These are phyloP conservation scores for Amazonetta brasiliensis DNA, from an alignment of 2,797 vertebrate genomes.

Conservation along the genomic window DNA sequence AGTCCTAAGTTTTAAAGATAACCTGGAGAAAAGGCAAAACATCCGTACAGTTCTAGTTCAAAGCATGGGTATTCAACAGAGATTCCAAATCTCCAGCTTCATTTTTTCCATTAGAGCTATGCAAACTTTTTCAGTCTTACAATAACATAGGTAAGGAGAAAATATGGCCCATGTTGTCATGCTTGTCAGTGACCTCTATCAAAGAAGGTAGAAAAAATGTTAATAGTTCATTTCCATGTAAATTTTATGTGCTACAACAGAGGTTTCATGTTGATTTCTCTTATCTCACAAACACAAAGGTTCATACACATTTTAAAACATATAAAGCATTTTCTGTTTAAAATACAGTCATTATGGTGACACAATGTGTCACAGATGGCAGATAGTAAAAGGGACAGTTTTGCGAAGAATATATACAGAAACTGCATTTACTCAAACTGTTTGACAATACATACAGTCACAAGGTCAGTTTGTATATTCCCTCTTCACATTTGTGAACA, in stretches of 20 bases:
- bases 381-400: slow-evolving; percentile 4
- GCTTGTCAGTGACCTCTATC: not conserved
- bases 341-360: slow-evolving; percentile 14
- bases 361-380: not conserved
- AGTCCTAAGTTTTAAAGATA: not conserved
- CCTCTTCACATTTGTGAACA: not conserved
- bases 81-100: not conserved
- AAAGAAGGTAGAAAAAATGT: not conserved
- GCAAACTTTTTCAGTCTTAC: not conserved
- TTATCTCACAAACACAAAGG: not conserved
- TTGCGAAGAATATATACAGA: not conserved
- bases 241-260: not conserved
- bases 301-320: slow-evolving; percentile 18
- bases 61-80: not conserved
- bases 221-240: not conserved
- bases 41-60: not conserved
- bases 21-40: not conserved
- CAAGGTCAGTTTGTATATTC: not conserved
- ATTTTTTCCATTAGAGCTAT: not conserved
- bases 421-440: slow-evolving; percentile 4
- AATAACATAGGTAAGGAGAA: not conserved
- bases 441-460: not conserved
- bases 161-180: not conserved
- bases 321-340: not conserved
- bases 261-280: not conserved